phyloP scores from a whole-genome alignment of 2,797 vertebrate genomes.

The Poecile montanus region DNA sequence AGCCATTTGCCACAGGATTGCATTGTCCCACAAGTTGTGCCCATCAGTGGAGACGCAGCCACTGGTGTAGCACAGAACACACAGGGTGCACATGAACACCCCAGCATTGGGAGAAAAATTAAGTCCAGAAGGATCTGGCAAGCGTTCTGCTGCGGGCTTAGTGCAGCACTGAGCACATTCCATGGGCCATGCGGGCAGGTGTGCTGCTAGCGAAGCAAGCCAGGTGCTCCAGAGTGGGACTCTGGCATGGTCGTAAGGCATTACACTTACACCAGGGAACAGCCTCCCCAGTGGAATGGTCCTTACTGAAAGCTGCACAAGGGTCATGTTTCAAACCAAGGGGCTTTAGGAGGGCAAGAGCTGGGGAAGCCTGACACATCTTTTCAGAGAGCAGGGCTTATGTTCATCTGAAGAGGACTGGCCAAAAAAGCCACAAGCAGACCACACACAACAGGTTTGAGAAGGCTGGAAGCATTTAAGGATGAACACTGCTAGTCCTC shows the following conservation, averaged over 20 bases:
- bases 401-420: neutral
- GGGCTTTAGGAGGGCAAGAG: neutral
- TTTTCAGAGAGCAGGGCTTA: neutral
- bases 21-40: neutral
- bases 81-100: neutral
- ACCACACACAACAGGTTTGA: neutral
- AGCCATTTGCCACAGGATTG: neutral
- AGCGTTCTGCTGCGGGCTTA: neutral
- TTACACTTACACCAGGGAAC: constrained; percentile 3
- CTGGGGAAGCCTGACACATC: neutral
- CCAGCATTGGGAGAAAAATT: neutral
- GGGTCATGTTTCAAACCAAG: neutral
- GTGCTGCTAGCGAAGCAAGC: neutral
- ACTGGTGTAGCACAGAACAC: neutral
- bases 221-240: constrained; percentile 30
- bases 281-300: neutral
- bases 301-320: neutral
- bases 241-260: neutral
- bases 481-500: neutral
- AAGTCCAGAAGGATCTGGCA: neutral
- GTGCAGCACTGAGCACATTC: neutral
- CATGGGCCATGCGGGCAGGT: neutral
- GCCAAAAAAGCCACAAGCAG: neutral
- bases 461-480: neutral
- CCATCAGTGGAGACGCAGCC: rapidly evolving